These are phyloP conservation scores for Glyptemys insculpta DNA, from an alignment of 2,797 vertebrate species.

Conservation along the genomic window DNA sequence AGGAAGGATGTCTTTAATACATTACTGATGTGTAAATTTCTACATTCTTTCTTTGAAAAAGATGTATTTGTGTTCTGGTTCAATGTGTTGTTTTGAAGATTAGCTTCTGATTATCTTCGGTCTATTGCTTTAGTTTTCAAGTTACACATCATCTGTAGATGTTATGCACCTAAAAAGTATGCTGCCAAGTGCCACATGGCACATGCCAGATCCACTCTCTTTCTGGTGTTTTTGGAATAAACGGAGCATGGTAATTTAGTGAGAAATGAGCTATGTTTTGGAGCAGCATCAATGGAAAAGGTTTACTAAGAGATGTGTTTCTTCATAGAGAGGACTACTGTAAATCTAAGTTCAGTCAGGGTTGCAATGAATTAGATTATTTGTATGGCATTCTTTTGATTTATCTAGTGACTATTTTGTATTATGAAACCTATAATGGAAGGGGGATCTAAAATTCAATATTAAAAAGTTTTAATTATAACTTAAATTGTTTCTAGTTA, in stretches of 20 bases:
- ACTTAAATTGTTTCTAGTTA: not conserved
- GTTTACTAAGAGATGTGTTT: not conserved
- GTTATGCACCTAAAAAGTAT: not conserved
- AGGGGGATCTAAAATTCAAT: not conserved
- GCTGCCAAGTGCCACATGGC: not conserved
- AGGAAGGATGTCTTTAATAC: not conserved
- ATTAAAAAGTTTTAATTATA: not conserved
- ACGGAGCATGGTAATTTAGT: not conserved
- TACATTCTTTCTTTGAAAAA: not conserved
- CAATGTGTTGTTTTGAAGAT: not conserved
- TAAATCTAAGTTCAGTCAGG: not conserved
- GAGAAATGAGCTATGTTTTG: not conserved
- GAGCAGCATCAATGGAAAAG: not conserved
- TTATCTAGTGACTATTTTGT: not conserved
- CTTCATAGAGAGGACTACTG: not conserved
- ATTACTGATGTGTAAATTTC: not conserved
- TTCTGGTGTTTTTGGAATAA: not conserved
- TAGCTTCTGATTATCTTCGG: not conserved
- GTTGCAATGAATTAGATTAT: accelerated
- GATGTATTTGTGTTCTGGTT: not conserved
- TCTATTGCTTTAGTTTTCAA: not conserved
- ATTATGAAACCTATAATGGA: not conserved
- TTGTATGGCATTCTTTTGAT: not conserved
- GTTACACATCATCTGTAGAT: not conserved
- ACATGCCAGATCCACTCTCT: not conserved